phyloP scores from a whole-genome alignment of 2,888 invertebrate species.

The Parelbella ahira region DNA sequence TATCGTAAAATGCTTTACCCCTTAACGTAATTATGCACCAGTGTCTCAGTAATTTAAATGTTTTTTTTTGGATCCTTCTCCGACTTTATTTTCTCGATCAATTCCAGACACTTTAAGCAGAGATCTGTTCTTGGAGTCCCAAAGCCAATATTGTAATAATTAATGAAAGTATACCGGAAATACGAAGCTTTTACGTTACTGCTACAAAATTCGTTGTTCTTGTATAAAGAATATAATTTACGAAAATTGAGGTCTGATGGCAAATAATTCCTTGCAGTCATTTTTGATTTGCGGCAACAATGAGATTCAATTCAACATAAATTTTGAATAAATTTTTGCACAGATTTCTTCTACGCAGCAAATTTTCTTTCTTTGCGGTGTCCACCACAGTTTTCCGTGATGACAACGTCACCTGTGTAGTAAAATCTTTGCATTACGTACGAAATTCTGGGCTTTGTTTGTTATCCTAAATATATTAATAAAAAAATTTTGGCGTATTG shows the following conservation, averaged over 20 bases:
- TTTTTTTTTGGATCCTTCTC: no score
- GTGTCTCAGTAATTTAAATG: no score
- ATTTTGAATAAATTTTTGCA: neutral
- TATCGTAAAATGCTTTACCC: no score
- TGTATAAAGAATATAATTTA: neutral
- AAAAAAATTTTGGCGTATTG: neutral
- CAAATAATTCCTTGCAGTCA: neutral
- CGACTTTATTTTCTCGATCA: no score
- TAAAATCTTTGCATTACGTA: neutral
- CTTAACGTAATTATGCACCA: no score
- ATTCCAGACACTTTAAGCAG: no score
- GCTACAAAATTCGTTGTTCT: neutral
- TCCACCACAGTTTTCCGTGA: neutral
- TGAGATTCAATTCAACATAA: neutral
- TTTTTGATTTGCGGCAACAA: neutral
- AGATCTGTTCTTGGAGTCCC: neutral
- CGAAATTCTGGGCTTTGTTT: neutral
- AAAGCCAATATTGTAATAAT: neutral
- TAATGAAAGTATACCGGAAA: neutral
- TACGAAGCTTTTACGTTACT: neutral
- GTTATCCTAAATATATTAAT: neutral
- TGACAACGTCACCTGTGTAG: neutral
- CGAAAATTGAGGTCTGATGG: neutral
- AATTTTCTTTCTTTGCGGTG: neutral
- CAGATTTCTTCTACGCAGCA: neutral